Evolutionary conservation across 2,888 invertebrate species (phyloP).

Genomic region (Lissocephala sabroskyi): DNA sequence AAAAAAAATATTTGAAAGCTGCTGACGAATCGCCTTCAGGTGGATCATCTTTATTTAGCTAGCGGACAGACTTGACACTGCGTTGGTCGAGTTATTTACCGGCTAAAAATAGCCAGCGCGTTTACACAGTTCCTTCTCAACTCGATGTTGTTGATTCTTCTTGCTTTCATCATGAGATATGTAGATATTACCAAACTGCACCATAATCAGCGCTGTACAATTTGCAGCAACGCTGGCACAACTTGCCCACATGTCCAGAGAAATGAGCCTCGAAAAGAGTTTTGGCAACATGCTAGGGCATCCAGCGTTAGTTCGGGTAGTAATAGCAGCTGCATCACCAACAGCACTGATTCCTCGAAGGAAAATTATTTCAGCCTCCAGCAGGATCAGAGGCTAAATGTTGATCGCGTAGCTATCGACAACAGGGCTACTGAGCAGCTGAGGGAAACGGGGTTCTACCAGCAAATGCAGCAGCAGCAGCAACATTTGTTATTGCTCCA

Average conservation of each 20-base stretch:
- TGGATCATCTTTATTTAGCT: no score
- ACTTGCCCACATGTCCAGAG: slow-evolving; percentile 29
- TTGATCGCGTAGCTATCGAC: slow-evolving; percentile 57
- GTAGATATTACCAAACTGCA: slow-evolving; percentile 71
- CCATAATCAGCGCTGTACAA: slow-evolving; percentile 51
- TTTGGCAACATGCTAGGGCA: slow-evolving; percentile 40
- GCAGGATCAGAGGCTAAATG: slow-evolving; percentile 31
- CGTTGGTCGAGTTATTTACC: slow-evolving; percentile 48
- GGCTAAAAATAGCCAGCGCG: slow-evolving; percentile 34
- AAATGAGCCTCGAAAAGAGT: slow-evolving; percentile 15
- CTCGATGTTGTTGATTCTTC: slow-evolving; percentile 72
- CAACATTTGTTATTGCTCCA: slow-evolving; percentile 71
- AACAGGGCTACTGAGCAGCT: slow-evolving; percentile 78
- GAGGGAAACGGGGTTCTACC: slow-evolving; percentile 74
- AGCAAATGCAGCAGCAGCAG: slow-evolving; percentile 71
- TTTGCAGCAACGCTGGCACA: slow-evolving; percentile 37
- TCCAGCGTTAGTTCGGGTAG: no score
- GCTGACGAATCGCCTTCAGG: no score
- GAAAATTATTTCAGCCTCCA: slow-evolving; percentile 50
- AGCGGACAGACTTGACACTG: slow-evolving; percentile 30
- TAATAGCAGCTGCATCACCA: slow-evolving; percentile 66
- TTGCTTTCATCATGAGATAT: slow-evolving; percentile 72
- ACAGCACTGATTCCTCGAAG: slow-evolving; percentile 67
- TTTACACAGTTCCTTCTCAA: slow-evolving; percentile 45
- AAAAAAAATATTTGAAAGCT: no score